Evolutionary conservation across 2,888 invertebrate species (phyloP).

Genomic region (Sarcophaga caerulescens): DNA sequence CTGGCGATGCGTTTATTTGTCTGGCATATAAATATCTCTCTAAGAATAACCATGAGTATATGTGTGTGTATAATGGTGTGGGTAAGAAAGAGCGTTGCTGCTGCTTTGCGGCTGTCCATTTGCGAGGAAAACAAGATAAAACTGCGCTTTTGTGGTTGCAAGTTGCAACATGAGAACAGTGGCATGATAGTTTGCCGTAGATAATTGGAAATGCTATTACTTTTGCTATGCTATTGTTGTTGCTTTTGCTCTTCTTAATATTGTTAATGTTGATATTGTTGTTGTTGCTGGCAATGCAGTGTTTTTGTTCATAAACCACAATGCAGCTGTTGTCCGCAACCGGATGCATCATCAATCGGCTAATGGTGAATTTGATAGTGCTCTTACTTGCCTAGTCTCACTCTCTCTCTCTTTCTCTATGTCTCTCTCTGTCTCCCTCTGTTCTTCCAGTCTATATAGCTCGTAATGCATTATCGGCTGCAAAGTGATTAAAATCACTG

Average conservation of each 20-base stretch:
- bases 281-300: background rate
- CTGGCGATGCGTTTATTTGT: background rate
- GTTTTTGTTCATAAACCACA: constrained; percentile 52
- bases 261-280: background rate
- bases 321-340: constrained; percentile 63
- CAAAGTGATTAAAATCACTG: constrained; percentile 71
- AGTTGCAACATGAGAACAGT: constrained; percentile 43
- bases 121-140: constrained; percentile 39
- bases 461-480: constrained; percentile 65
- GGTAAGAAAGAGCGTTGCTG: background rate
- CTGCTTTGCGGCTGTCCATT: constrained; percentile 24
- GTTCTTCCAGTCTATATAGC: background rate
- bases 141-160: constrained; percentile 55
- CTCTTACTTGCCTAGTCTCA: background rate
- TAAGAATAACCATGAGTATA: constrained; percentile 19
- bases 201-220: constrained; percentile 59
- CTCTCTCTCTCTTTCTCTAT: background rate
- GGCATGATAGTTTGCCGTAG: constrained; percentile 45
- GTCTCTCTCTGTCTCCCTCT: background rate
- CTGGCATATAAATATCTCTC: constrained; percentile 1
- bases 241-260: background rate
- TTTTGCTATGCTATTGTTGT: constrained; percentile 3
- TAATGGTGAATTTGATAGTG: constrained; percentile 63
- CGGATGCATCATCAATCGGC: constrained; percentile 61
- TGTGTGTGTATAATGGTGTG: background rate